Evolutionary conservation across 2,113 vertebrate species (phyloP).

Genomic region (Gambusia affinis): DNA sequence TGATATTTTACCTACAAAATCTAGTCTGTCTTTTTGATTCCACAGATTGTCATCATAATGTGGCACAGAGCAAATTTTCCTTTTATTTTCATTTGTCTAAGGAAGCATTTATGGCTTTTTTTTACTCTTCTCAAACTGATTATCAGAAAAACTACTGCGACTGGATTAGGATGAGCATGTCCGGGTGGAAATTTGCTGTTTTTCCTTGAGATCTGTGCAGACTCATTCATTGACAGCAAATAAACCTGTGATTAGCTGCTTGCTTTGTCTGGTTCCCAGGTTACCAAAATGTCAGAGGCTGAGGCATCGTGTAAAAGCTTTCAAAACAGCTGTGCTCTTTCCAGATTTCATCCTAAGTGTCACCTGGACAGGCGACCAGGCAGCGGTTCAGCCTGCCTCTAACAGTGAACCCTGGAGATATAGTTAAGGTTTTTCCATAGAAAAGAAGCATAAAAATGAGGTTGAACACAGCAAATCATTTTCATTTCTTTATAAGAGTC

Average conservation of each 20-base stretch:
- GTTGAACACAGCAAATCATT: background rate
- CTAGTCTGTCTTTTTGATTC: background rate
- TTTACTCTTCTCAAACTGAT: no score
- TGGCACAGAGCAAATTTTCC: background rate
- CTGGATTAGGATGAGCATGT: background rate
- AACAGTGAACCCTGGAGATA: no score
- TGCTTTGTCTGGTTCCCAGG: background rate
- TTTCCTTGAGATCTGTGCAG: background rate
- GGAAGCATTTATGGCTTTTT: no score
- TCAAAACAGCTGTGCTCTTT: background rate
- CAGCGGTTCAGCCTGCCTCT: no score
- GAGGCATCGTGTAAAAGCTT: background rate
- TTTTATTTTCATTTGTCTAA: no score
- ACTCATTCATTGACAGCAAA: background rate
- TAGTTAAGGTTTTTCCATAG: no score
- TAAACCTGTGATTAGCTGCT: background rate
- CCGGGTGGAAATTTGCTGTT: background rate
- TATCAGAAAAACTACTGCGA: no score
- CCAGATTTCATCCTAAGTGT: background rate
- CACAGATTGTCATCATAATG: background rate
- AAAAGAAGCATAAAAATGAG: background rate
- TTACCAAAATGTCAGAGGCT: background rate
- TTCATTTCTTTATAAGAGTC: background rate
- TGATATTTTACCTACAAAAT: background rate
- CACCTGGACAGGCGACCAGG: no score